Conservation (phyloP, 1,140 invertebrate species). For the Drosophila fuyamai region DNA sequence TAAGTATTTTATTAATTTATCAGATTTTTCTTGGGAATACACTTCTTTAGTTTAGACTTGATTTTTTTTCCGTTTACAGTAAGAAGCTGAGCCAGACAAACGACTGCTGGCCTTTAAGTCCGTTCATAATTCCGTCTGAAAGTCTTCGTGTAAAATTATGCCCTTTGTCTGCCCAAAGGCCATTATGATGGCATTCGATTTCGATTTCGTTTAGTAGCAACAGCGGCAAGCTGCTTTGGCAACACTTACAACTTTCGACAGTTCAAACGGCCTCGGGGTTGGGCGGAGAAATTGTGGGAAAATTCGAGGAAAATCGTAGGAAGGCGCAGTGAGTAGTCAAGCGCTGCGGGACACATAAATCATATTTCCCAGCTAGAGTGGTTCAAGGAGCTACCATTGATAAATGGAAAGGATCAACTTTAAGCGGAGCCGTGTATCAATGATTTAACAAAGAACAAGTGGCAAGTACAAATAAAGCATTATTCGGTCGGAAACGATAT, state of each 20-base stretch:
- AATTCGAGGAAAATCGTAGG: background rate
- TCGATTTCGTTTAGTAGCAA: conserved; percentile 76
- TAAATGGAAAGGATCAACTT: conserved; percentile 57
- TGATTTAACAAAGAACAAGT: conserved; percentile 38
- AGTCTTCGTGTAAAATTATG: conserved; percentile 76
- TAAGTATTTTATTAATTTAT: too few species aligned
- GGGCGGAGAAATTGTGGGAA: background rate
- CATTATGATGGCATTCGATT: conserved; percentile 78
- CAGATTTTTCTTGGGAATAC: too few species aligned
- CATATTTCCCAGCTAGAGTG: conserved; percentile 63
- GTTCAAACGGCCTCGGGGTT: conserved; percentile 53
- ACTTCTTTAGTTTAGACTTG: too few species aligned
- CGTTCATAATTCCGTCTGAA: conserved; percentile 24
- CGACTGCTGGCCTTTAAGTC: conserved; percentile 37
- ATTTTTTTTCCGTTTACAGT: conserved; percentile 4
- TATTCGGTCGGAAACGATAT: conserved; percentile 13
- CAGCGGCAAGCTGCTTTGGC: conserved; percentile 68
- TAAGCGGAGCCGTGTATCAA: conserved; percentile 47
- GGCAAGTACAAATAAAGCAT: conserved; percentile 18
- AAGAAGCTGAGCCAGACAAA: conserved; percentile 43
- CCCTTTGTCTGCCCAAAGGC: conserved; percentile 71
- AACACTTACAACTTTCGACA: conserved; percentile 82
- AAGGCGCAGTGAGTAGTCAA: conserved; percentile 25
- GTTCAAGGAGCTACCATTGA: conserved; percentile 48
- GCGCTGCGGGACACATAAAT: conserved; percentile 70